Conservation (phyloP, 1,140 invertebrate species). For the Brachionus angularis region DNA sequence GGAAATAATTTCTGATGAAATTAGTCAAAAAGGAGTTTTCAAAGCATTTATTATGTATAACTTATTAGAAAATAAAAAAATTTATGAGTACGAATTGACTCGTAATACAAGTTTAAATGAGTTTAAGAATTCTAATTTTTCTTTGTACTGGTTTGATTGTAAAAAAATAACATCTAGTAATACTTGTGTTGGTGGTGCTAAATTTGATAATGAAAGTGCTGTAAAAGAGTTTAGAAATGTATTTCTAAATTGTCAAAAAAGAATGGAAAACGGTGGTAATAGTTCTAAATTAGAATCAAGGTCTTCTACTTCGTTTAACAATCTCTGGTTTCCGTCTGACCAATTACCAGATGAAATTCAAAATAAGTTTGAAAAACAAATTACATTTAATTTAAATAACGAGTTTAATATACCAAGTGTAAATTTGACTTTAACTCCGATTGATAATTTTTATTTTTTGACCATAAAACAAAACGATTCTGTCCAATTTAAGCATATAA, state of each 20-base stretch:
- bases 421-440: conserved; percentile 4
- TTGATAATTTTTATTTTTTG: conserved; percentile 14
- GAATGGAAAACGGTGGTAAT: conserved; percentile 22
- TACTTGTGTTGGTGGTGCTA: not conserved
- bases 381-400: conserved; percentile 11
- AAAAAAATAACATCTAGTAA: not conserved
- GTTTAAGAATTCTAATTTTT: not conserved
- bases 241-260: conserved; percentile 13
- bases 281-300: conserved; percentile 1
- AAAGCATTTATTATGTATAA: not conserved
- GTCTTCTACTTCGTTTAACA: conserved; percentile 13
- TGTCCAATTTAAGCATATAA: conserved; percentile 7
- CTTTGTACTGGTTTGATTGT: not conserved
- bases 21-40: conserved; percentile 30
- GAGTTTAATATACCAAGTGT: not conserved
- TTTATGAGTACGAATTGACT: not conserved
- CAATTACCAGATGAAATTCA: not conserved
- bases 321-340: not conserved
- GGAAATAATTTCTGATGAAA: conserved; percentile 22
- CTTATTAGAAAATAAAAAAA: not conserved
- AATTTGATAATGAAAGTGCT: not conserved
- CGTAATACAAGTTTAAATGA: conserved; percentile 5
- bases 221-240: conserved; percentile 5
- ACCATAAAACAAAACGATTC: conserved; percentile 25
- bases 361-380: conserved; percentile 26